These are phyloP conservation scores for Laothoe populi DNA, from an alignment of 2,888 invertebrate species.

Conservation along the genomic window DNA sequence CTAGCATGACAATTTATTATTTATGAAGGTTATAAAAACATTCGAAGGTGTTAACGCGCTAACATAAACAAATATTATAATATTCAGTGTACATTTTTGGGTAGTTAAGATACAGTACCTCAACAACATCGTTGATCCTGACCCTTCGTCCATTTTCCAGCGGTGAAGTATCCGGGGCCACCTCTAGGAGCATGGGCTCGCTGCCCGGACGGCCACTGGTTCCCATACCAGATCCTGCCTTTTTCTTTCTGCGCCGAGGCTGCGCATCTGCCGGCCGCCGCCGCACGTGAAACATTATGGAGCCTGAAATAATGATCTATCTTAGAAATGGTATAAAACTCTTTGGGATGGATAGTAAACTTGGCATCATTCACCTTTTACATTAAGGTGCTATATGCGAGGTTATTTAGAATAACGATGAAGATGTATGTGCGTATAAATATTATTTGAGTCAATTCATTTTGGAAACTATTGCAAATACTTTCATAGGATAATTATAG, in stretches of 20 bases:
- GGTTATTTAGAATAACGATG: too few species aligned
- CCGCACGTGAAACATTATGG: constrained; percentile 98
- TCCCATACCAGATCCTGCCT: constrained; percentile 78
- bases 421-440: too few species aligned
- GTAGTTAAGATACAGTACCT: too few species aligned
- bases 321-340: not conserved
- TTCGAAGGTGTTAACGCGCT: not conserved
- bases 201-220: constrained; percentile 83
- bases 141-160: constrained; percentile 87
- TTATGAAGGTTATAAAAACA: not conserved
- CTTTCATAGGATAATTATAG: too few species aligned
- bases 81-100: not conserved
- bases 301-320: constrained; percentile 84
- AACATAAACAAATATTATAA: not conserved
- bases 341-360: not conserved
- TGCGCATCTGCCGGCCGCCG: constrained; percentile 96
- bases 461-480: not conserved
- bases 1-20: too few species aligned
- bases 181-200: constrained; percentile 89
- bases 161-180: constrained; percentile 90
- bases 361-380: not conserved
- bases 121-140: constrained; percentile 87
- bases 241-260: constrained; percentile 95
- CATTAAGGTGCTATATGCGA: too few species aligned
- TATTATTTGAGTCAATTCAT: not conserved